Evolutionary conservation across 2,797 vertebrate species (phyloP).

Genomic region (Australoheros facetus): DNA sequence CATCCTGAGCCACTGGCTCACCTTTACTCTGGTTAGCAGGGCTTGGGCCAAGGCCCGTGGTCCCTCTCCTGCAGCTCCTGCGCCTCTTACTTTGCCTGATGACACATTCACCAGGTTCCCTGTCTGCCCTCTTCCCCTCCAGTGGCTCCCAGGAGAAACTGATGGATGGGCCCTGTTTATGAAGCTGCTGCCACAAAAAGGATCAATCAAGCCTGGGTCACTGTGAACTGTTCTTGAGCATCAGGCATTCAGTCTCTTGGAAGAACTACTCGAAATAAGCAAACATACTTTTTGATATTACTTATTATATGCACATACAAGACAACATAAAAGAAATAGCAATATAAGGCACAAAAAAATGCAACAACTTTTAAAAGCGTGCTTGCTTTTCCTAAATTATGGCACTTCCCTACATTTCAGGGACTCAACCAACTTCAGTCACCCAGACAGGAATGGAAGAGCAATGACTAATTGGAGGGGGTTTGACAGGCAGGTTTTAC

Average conservation of each 20-base stretch:
- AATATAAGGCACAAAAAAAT: not conserved
- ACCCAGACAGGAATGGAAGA: not conserved
- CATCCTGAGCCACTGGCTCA: constrained; percentile 34
- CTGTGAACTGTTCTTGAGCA: constrained; percentile 62
- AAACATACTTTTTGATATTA: constrained; percentile 8
- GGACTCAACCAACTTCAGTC: not conserved
- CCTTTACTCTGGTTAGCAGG: constrained; percentile 70
- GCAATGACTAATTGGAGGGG: accelerated
- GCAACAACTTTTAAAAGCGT: not conserved
- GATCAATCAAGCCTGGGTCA: constrained; percentile 80
- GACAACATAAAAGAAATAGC: not conserved
- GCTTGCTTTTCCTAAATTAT: constrained; percentile 8
- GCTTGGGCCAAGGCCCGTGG: constrained; percentile 56
- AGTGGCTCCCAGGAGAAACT: constrained; percentile 74
- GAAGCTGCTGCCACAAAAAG: constrained; percentile 80
- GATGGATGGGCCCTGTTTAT: constrained; percentile 83
- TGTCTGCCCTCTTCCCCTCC: constrained; percentile 52
- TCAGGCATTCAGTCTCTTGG: constrained; percentile 54
- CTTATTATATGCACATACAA: not conserved
- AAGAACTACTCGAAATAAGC: not conserved
- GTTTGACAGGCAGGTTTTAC: not conserved
- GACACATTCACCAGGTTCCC: constrained; percentile 73
- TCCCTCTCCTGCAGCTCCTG: constrained; percentile 33
- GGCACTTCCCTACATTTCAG: not conserved
- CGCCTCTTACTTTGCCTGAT: constrained; percentile 50